A percentile compares a stretch with the other conserved stretches of the same genome.
Evolutionary conservation across 2,888 invertebrate species (phyloP).

Genomic region (Drosophila infuscata): DNA sequence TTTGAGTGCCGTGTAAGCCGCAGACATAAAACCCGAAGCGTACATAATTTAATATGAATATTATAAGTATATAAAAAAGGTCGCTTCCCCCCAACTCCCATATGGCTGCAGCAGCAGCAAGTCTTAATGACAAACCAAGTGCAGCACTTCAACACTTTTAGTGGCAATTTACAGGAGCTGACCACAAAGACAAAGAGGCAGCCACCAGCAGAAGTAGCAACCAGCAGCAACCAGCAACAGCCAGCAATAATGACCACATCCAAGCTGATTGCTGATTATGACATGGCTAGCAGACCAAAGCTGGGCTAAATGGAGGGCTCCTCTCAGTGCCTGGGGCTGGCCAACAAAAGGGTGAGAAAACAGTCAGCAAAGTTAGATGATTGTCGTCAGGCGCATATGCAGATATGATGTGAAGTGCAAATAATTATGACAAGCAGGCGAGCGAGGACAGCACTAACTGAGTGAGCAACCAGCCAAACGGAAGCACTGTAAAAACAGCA

Average conservation of each 20-base stretch:
- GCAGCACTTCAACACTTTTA: conserved; percentile 79
- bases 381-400: conserved; percentile 50
- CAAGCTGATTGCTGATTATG: conserved; percentile 70
- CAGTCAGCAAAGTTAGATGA: conserved; percentile 34
- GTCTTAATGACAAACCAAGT: conserved; percentile 74
- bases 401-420: conserved; percentile 76
- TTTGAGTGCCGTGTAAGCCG: conserved; percentile 77
- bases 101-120: background rate
- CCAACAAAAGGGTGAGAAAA: conserved; percentile 53
- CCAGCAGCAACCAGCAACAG: conserved; percentile 2
- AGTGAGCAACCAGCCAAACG: conserved; percentile 43
- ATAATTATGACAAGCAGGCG: conserved; percentile 74
- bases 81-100: background rate
- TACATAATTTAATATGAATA: conserved; percentile 78
- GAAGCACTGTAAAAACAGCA: conserved; percentile 55
- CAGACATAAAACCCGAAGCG: conserved; percentile 66
- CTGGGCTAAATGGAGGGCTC: conserved; percentile 4
- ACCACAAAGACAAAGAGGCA: conserved; percentile 64
- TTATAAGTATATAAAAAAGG: conserved; percentile 62
- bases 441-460: conserved; percentile 35
- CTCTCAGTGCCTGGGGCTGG: conserved; percentile 25
- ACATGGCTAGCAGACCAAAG: conserved; percentile 26
- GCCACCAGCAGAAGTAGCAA: conserved; percentile 5
- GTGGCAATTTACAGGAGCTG: conserved; percentile 81
- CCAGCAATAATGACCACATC: conserved; percentile 44